A percentile compares a stretch with the other conserved stretches of the same genome.
Conservation (phyloP, 2,113 vertebrate species). For the Gymnocephalus cernua region DNA sequence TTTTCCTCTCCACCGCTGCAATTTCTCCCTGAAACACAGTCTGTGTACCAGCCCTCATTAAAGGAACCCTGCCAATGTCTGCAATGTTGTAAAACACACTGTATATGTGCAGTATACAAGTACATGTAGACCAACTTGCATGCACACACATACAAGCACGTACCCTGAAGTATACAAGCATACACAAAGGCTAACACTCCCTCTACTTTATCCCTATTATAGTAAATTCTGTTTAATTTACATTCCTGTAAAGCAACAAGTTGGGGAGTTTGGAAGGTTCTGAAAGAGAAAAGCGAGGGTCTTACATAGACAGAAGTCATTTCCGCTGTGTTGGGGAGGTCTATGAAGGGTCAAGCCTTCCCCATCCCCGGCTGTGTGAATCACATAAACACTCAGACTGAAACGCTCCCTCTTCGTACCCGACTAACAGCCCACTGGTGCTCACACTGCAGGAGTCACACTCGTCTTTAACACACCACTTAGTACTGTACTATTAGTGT, state of each 20-base stretch:
- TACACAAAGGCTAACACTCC: slow-evolving; percentile 1
- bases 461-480: neutral
- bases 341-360: slow-evolving; percentile 67
- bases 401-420: slow-evolving; percentile 45
- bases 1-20: slow-evolving; percentile 52
- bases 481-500: too few species aligned
- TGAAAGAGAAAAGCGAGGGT: slow-evolving; percentile 6
- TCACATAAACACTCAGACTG: slow-evolving; percentile 69
- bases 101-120: neutral
- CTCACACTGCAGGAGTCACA: slow-evolving; percentile 25
- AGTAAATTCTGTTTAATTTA: slow-evolving; percentile 30
- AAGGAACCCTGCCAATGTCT: slow-evolving; percentile 1
- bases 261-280: slow-evolving; percentile 19
- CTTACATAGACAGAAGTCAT: slow-evolving; percentile 57
- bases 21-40: slow-evolving; percentile 15
- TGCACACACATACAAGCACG: neutral
- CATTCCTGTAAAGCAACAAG: slow-evolving; percentile 26
- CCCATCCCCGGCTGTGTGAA: slow-evolving; percentile 61
- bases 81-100: slow-evolving; percentile 26
- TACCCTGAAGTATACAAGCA: neutral
- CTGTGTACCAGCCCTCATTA: slow-evolving; percentile 16
- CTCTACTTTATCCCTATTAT: neutral
- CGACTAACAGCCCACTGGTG: neutral
- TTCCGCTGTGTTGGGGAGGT: slow-evolving; percentile 72
- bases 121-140: neutral